These are phyloP conservation scores for Acropternis orthonyx DNA, from an alignment of 2,797 vertebrate genomes.

Conservation along the genomic window DNA sequence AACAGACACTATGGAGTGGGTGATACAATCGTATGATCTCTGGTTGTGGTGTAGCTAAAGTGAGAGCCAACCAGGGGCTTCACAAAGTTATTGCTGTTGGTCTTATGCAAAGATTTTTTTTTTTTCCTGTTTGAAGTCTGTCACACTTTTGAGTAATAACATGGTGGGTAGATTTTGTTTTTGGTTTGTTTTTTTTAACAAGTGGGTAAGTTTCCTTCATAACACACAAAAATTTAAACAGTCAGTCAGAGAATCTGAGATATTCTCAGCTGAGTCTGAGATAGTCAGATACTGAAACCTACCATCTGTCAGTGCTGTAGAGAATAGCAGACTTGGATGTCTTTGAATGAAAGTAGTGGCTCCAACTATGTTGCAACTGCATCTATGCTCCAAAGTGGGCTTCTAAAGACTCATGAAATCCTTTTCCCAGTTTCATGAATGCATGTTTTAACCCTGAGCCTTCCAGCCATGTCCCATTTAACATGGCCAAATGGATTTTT, in stretches of 20 bases:
- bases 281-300: not conserved
- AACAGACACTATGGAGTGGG: not conserved
- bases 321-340: not conserved
- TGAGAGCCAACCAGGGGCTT: not conserved
- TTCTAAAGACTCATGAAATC: not conserved
- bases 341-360: conserved; percentile 17
- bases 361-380: not conserved
- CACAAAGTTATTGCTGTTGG: not conserved
- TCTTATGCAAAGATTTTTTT: not conserved
- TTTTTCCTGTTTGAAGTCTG: not conserved
- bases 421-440: not conserved
- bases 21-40: not conserved
- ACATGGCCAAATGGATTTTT: not conserved
- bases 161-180: not conserved
- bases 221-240: not conserved
- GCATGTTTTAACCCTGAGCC: not conserved
- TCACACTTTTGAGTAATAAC: not conserved
- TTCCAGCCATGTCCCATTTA: not conserved
- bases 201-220: not conserved
- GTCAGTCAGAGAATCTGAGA: not conserved
- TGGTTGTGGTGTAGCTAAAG: not conserved
- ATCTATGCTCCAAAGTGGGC: not conserved
- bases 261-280: not conserved
- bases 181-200: not conserved
- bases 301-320: not conserved